These are phyloP conservation scores for Sebastiscus tertius DNA, from an alignment of 2,797 vertebrate genomes.

Conservation along the genomic window DNA sequence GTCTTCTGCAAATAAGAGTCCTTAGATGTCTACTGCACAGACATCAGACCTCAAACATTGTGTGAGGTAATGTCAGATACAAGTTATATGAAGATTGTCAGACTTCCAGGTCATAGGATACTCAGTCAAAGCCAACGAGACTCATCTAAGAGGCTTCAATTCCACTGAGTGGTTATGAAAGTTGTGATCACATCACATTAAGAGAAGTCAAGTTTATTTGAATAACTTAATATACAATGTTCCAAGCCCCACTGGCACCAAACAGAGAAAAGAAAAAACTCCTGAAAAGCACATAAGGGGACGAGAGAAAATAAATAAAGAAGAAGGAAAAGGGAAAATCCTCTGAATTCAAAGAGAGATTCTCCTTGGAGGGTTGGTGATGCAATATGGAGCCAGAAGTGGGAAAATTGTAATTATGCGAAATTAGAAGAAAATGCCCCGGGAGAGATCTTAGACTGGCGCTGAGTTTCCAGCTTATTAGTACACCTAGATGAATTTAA, in stretches of 20 bases:
- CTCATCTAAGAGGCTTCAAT: background rate
- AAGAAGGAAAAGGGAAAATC: background rate
- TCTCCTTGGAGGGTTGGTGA: background rate
- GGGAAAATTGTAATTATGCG: background rate
- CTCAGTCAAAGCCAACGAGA: background rate
- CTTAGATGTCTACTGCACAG: background rate
- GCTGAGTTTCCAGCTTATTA: background rate
- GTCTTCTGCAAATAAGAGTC: background rate
- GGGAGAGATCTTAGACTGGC: background rate
- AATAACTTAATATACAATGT: background rate
- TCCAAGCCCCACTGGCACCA: background rate
- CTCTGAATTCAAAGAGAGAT: background rate
- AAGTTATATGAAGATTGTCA: background rate
- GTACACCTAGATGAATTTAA: background rate
- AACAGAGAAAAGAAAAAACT: background rate
- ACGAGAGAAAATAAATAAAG: background rate
- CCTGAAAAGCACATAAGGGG: background rate
- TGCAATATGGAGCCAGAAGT: background rate
- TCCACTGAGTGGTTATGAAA: background rate
- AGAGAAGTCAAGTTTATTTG: background rate
- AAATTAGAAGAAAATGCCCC: background rate
- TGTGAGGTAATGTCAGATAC: background rate
- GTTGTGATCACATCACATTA: background rate
- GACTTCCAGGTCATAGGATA: background rate
- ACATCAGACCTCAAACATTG: background rate